A percentile compares a stretch with the other conserved stretches of the same genome.
These are phyloP conservation scores for Alauda arvensis DNA, from an alignment of 2,797 vertebrate genomes.

Conservation along the genomic window DNA sequence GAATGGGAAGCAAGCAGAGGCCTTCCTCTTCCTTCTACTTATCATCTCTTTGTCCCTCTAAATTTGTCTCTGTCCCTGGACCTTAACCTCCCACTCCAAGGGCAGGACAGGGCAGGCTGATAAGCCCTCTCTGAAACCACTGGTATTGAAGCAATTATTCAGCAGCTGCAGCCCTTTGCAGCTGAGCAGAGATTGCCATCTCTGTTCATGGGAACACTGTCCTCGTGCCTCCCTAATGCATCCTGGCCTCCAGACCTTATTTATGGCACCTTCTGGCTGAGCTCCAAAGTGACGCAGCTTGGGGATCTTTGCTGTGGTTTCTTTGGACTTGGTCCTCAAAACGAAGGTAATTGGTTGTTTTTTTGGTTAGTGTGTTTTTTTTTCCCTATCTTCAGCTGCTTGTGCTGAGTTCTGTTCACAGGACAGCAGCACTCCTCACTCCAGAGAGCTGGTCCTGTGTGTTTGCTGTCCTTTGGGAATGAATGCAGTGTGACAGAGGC, in stretches of 20 bases:
- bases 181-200: conserved; percentile 52
- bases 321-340: neutral
- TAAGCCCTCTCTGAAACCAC: conserved; percentile 30
- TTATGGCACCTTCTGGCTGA: conserved; percentile 29
- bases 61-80: conserved; percentile 26
- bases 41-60: conserved; percentile 24
- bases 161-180: conserved; percentile 33
- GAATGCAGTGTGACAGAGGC: neutral
- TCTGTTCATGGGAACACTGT: conserved; percentile 15
- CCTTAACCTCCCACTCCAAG: conserved; percentile 29
- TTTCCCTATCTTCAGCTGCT: fast-evolving
- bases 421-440: neutral
- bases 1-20: conserved; percentile 2
- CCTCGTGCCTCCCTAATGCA: neutral
- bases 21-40: conserved; percentile 40
- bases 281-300: neutral
- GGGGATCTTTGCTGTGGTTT: neutral
- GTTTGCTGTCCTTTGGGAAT: neutral
- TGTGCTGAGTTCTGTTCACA: neutral
- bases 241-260: conserved; percentile 15
- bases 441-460: neutral
- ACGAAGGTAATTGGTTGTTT: neutral
- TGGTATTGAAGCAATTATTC: conserved; percentile 20
- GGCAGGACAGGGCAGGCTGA: conserved; percentile 33
- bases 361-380: too few species aligned